Base-by-base conservation (phyloP, 2,797 vertebrate genomes). In the Acropternis orthonyx region DNA sequence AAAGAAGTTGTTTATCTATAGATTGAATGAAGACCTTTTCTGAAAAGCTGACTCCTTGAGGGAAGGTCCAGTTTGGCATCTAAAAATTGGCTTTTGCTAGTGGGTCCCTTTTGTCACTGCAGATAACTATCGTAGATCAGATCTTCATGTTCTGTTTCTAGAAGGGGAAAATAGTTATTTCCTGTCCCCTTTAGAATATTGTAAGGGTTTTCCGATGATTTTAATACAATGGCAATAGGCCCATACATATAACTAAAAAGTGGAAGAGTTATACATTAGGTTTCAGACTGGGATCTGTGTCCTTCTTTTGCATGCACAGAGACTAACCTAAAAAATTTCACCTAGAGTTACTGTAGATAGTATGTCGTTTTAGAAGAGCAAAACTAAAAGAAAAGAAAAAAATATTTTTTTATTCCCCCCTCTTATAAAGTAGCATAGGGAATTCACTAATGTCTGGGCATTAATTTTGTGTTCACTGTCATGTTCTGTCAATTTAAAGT, bases 401-500 rank as follows among this genome's bases (percentile, higher is more conserved):
- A 26, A 6, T 1, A 26, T 8, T 1, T 1, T 32, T 81, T 61
- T 76, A 16, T 67, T 71, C 28, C 10, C 8, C 16, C 37, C 11
- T 10, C 34, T 34, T 49, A 39, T 20, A 44, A 61, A 80, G 4
- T 14, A 61, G 6, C 0, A 0, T 44, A 54, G 68, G 26, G n/a
- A 68, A n/a, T 62, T 69, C 48, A 71, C n/a, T 56, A 75, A 80
- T 21, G 10, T 52, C 49, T 84, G 49, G 49, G 36, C 48, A 81
- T 56, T 82, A 83, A 88, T 85, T 95, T 93, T 12, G 0, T 85
- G 52, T 58, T 94, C 68, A 7, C 65, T 66, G 37, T 76, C 1
- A 0, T 48, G 55, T 88, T 82, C 77, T 89, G 61, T 92, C 90
- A 94, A 54, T 94, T 92, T 78, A 65, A 89, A 72, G 37, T 56